Conservation (phyloP, 1,140 invertebrate genomes). For the Cherax destructor region DNA sequence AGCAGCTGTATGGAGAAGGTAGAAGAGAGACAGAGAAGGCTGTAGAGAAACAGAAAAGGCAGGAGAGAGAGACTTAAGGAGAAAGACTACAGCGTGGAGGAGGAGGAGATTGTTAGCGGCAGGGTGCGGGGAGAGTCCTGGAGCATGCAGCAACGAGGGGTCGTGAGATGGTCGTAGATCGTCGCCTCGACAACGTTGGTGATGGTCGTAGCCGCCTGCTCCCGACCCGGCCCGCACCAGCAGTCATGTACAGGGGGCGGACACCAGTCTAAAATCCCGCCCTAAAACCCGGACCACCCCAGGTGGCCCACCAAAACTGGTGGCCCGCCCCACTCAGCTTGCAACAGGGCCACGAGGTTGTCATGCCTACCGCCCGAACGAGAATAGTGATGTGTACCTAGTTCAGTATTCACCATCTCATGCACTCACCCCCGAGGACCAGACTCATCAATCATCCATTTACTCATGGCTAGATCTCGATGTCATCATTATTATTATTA, state of each 20-base stretch:
- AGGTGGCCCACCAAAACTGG: constrained; percentile 34
- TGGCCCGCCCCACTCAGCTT: constrained; percentile 57
- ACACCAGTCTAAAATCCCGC: constrained; percentile 64
- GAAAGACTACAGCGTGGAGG: not conserved
- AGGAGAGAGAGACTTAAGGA: not conserved
- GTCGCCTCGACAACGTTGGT: constrained; percentile 41
- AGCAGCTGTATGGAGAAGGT: constrained; percentile 25
- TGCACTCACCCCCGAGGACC: constrained; percentile 65
- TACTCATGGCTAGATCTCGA: constrained; percentile 65
- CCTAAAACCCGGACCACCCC: constrained; percentile 5
- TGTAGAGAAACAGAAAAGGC: not conserved
- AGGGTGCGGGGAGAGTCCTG: constrained; percentile 55
- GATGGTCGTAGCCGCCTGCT: constrained; percentile 49
- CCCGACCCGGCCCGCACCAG: constrained; percentile 59
- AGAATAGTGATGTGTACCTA: constrained; percentile 61
- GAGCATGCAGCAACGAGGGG: constrained; percentile 56
- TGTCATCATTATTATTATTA: constrained; percentile 25
- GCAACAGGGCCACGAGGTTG: constrained; percentile 36
- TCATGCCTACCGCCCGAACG: constrained; percentile 46
- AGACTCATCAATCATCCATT: constrained; percentile 58
- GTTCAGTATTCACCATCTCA: constrained; percentile 67
- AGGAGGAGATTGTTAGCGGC: constrained; percentile 10
- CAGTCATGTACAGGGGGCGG: constrained; percentile 58
- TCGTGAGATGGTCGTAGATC: not conserved
- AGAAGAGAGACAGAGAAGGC: not conserved